Percentiles rank a stretch among this genome's conserved stretches.
Conservation (phyloP, 2,888 invertebrate genomes). For the Malacosoma neustria region DNA sequence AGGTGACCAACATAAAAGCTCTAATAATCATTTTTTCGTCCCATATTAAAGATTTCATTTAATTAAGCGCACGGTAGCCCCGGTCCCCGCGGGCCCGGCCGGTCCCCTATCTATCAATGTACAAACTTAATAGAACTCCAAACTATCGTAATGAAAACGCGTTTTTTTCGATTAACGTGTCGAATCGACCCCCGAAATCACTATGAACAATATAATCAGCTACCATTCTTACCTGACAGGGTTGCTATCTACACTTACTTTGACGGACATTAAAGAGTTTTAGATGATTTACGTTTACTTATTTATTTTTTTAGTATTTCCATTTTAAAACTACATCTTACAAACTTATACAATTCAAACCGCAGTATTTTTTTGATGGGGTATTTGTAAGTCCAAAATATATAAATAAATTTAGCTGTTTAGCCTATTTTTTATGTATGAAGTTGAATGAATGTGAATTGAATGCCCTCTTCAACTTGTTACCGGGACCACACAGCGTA, state of each 20-base stretch:
- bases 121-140: conserved; percentile 44
- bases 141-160: conserved; percentile 56
- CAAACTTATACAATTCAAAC: too few species aligned
- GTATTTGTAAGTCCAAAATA: too few species aligned
- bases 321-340: too few species aligned
- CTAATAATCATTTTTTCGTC: background rate
- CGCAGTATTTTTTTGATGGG: too few species aligned
- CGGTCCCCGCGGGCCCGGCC: conserved; percentile 21
- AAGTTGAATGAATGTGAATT: too few species aligned
- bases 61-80: conserved; percentile 30
- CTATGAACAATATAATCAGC: conserved; percentile 70
- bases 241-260: background rate
- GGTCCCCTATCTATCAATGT: conserved; percentile 49
- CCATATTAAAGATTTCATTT: conserved; percentile 28
- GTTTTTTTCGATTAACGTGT: conserved; percentile 66
- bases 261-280: background rate
- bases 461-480: too few species aligned
- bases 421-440: too few species aligned
- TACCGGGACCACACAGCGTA: too few species aligned
- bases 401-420: too few species aligned
- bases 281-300: too few species aligned
- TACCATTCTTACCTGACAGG: conserved; percentile 36
- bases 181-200: conserved; percentile 55
- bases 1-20: too few species aligned
- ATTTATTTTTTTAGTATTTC: too few species aligned